Conservation (phyloP, 2,888 invertebrate species). For the Drosophila colorata region DNA sequence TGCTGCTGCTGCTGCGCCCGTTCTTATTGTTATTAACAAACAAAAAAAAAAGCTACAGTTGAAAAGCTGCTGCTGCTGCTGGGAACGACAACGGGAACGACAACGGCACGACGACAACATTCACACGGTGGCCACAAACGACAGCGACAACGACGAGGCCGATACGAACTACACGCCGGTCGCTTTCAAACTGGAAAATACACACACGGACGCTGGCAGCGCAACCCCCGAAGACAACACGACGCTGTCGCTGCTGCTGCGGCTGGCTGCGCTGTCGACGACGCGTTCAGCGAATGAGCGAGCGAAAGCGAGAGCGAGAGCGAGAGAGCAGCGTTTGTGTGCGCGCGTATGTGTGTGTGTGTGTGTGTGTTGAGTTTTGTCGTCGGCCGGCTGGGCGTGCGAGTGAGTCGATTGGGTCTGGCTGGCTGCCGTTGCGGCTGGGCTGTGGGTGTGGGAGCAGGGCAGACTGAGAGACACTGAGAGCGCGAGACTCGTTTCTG, state of each 20-base stretch:
- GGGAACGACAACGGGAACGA: too few species aligned
- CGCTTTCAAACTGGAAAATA: constrained; percentile 85
- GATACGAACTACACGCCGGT: constrained; percentile 86
- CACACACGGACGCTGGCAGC: constrained; percentile 80
- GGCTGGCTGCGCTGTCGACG: constrained; percentile 31
- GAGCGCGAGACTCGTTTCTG: constrained; percentile 31
- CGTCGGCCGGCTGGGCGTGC: constrained; percentile 43
- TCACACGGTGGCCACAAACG: constrained; percentile 38
- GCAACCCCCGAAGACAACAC: constrained; percentile 59
- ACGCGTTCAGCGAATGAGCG: constrained; percentile 36
- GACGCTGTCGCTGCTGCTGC: constrained; percentile 19
- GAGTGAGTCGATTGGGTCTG: constrained; percentile 59
- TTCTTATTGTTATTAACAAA: constrained; percentile 7
- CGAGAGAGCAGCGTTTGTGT: constrained; percentile 13
- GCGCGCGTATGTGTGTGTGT: not conserved
- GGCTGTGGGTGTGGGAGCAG: constrained; percentile 52
- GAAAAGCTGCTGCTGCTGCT: constrained; percentile 16
- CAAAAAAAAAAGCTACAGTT: not conserved
- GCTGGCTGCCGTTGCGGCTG: constrained; percentile 15
- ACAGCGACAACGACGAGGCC: constrained; percentile 69
- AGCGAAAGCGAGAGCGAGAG: constrained; percentile 33
- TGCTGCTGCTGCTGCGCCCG: constrained; percentile 9
- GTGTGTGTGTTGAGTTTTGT: constrained; percentile 61
- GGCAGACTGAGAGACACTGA: constrained; percentile 54
- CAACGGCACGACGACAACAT: constrained; percentile 53